These are phyloP conservation scores for Drosophila pegasa DNA, from an alignment of 2,888 invertebrate species.

Conservation along the genomic window DNA sequence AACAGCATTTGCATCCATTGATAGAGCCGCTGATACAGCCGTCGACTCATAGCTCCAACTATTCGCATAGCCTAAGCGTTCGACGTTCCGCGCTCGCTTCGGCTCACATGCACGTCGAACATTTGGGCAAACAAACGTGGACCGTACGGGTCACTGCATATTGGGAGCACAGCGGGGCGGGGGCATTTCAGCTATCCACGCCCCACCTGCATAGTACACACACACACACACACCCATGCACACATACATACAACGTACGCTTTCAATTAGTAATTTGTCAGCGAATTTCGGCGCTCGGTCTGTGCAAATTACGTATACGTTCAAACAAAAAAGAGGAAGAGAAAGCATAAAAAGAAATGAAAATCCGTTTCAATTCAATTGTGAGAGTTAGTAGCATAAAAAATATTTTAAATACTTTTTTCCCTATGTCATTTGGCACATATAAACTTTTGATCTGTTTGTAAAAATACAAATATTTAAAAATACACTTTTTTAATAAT, in stretches of 20 bases:
- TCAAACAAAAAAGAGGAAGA: constrained; percentile 20
- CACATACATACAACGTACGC: constrained; percentile 41
- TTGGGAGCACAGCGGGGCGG: constrained; percentile 56
- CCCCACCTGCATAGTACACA: constrained; percentile 29
- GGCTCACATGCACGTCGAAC: constrained; percentile 57
- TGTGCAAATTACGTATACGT: constrained; percentile 59
- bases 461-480: constrained; percentile 10
- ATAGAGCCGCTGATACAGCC: constrained; percentile 18
- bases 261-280: constrained; percentile 79
- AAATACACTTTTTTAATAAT: neutral
- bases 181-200: constrained; percentile 24
- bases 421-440: constrained; percentile 13
- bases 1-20: constrained; percentile 57
- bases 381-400: constrained; percentile 36
- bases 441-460: constrained; percentile 10
- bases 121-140: constrained; percentile 78
- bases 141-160: constrained; percentile 74
- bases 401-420: constrained; percentile 2
- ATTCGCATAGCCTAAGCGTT: constrained; percentile 37
- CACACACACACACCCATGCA: constrained; percentile 10
- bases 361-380: constrained; percentile 62
- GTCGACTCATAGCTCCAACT: constrained; percentile 42
- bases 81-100: constrained; percentile 44
- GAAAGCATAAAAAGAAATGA: constrained; percentile 3
- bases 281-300: constrained; percentile 49